phyloP scores from a whole-genome alignment of 2,888 invertebrate species.

The Thereva unica region DNA sequence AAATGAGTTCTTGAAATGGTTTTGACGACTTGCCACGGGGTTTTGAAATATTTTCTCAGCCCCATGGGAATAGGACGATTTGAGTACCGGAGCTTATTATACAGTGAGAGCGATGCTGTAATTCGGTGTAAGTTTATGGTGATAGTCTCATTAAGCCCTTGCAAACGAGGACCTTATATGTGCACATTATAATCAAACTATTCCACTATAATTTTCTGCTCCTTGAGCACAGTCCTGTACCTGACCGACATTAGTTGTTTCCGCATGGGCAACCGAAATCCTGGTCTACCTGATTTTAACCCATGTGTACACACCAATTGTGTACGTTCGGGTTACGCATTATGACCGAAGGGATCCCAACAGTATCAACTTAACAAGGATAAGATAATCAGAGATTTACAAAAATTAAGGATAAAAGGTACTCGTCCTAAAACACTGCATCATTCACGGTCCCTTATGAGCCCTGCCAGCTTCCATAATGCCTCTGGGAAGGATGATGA shows the following conservation, averaged over 20 bases:
- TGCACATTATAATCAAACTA: conserved; percentile 31
- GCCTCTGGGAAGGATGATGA: conserved; percentile 22
- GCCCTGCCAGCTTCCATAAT: conserved; percentile 4
- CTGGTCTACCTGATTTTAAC: conserved; percentile 41
- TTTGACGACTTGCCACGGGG: no score
- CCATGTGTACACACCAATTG: conserved; percentile 2
- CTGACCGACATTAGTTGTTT: conserved; percentile 37
- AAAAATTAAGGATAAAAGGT: conserved; percentile 31
- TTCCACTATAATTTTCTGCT: conserved; percentile 36
- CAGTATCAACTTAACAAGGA: conserved; percentile 39
- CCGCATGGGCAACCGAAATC: conserved; percentile 42
- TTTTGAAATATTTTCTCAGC: no score
- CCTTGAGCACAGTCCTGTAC: conserved; percentile 28
- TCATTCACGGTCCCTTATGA: conserved; percentile 14
- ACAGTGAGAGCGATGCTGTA: no score
- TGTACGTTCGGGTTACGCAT: conserved; percentile 35
- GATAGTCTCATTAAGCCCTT: no score
- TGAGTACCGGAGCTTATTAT: no score
- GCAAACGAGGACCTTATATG: background rate
- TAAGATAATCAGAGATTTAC: conserved; percentile 39
- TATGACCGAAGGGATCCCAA: conserved; percentile 29
- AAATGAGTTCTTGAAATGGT: background rate
- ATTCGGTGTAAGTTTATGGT: no score
- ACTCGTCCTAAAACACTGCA: conserved; percentile 6
- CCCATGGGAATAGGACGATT: no score